phyloP scores from a whole-genome alignment of 2,888 invertebrate species.

The Lochmaea crataegi region DNA sequence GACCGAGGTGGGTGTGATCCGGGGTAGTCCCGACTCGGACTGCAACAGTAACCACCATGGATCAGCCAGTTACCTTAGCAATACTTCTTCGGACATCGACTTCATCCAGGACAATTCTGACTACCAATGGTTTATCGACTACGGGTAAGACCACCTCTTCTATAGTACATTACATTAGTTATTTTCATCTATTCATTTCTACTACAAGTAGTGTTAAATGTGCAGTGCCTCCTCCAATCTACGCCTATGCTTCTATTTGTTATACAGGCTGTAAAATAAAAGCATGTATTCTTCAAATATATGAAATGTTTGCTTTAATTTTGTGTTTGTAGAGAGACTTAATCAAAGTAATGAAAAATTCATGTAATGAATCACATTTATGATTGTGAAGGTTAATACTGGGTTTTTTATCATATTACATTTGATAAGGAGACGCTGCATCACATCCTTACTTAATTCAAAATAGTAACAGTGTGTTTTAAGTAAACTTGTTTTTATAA shows the following conservation, averaged over 20 bases:
- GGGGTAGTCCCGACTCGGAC: slow-evolving; percentile 69
- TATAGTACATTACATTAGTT: too few species aligned
- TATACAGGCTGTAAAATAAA: too few species aligned
- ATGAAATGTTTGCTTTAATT: too few species aligned
- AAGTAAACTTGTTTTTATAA: slow-evolving; percentile 1
- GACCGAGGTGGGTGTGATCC: slow-evolving; percentile 62
- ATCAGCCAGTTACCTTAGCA: slow-evolving; percentile 64
- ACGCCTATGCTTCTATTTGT: too few species aligned
- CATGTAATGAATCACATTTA: slow-evolving; percentile 2
- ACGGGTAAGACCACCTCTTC: slow-evolving; percentile 70
- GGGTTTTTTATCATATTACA: slow-evolving; percentile 10
- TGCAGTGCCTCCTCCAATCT: too few species aligned
- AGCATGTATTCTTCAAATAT: too few species aligned
- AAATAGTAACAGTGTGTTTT: neutral
- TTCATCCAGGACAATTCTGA: slow-evolving; percentile 89
- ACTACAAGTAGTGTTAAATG: too few species aligned
- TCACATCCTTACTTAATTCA: neutral
- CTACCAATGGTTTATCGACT: slow-evolving; percentile 92
- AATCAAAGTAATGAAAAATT: neutral
- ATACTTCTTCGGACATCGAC: slow-evolving; percentile 72
- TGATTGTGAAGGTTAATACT: slow-evolving; percentile 14
- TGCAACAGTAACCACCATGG: slow-evolving; percentile 69
- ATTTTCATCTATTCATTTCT: too few species aligned
- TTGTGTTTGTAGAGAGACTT: neutral
- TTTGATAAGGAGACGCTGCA: slow-evolving; percentile 10